Base-by-base conservation (phyloP, 2,113 vertebrate species). In the Furnarius figulus region DNA sequence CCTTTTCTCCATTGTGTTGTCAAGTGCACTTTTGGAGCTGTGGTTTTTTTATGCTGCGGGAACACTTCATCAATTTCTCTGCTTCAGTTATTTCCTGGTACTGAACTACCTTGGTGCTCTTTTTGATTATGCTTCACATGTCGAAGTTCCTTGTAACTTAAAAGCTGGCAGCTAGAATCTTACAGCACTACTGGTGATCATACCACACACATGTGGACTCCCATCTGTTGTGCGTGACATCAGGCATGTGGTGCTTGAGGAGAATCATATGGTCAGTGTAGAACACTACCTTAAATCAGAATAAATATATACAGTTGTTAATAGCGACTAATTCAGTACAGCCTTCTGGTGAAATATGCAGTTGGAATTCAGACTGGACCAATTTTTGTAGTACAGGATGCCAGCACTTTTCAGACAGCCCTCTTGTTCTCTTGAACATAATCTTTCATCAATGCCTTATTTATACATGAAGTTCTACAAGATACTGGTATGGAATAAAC, bases 371-470 rank as follows among this genome's bases (percentile, higher is more conserved):
- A 77, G 37, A 75, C 81, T 88, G 83, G 74, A 74, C 66, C 53
- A 18, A 14, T 90, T 89, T 90, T 65, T 72, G 56, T 80, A 62
- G 22, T 44, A 61, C 40, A 65, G 46, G 91, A 86, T 92, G 49
- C 61, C 56, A 85, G 23, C 1, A 2, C 68, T 94, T 82, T 93
- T 95, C 76, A 92, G 68, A 78, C 52, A 94, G 21, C 56, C 56
- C 11, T 88, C 72, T 95, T 90, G 56, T 89, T 96, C 85, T 70
- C 70, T 78, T 86, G 61, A 95, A 58, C 74, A 61, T 90, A 71
- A 61, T 90, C 59, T 92, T 92, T 92, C 90, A 89, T 90, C 86
- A 94, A 88, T 73, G 33, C 42, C 85, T 90, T 92, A 67, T 88
- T 94, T 94, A 70, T 86, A 78, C 35, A 20, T 18, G 15, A 90